phyloP scores from a whole-genome alignment of 1,140 invertebrate species.

The Linepithema humile region DNA sequence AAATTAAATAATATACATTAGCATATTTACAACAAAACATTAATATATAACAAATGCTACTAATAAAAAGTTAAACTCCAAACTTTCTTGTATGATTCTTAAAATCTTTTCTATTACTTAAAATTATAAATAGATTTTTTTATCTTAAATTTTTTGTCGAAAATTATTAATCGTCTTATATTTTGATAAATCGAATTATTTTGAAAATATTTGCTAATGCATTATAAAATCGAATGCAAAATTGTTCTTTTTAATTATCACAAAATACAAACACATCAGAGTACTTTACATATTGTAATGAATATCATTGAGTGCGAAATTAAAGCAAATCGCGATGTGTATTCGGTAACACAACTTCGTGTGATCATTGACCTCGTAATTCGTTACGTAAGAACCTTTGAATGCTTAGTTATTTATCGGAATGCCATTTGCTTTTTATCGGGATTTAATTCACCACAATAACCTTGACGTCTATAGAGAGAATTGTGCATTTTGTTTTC shows the following conservation, averaged over 20 bases:
- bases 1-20: not conserved
- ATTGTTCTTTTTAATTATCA: not conserved
- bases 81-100: not conserved
- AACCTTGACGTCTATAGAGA: constrained; percentile 54
- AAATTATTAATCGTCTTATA: not conserved
- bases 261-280: not conserved
- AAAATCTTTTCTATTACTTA: not conserved
- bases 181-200: not conserved
- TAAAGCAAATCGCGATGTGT: constrained; percentile 23
- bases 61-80: not conserved
- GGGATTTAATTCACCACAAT: constrained; percentile 19
- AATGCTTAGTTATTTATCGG: no score
- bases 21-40: not conserved
- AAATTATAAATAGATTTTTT: not conserved
- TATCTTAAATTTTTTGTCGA: not conserved
- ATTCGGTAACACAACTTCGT: constrained; percentile 44
- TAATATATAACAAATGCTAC: not conserved
- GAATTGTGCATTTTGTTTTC: not conserved
- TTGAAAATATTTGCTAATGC: not conserved
- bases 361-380: no score
- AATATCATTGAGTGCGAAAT: not conserved
- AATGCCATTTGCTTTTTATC: not conserved
- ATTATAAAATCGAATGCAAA: not conserved
- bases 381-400: no score
- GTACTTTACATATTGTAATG: not conserved